Percentiles rank a stretch among this genome's conserved stretches.
Evolutionary conservation across 2,797 vertebrate species (phyloP).

Genomic region (Scolopax bukidnonensis): DNA sequence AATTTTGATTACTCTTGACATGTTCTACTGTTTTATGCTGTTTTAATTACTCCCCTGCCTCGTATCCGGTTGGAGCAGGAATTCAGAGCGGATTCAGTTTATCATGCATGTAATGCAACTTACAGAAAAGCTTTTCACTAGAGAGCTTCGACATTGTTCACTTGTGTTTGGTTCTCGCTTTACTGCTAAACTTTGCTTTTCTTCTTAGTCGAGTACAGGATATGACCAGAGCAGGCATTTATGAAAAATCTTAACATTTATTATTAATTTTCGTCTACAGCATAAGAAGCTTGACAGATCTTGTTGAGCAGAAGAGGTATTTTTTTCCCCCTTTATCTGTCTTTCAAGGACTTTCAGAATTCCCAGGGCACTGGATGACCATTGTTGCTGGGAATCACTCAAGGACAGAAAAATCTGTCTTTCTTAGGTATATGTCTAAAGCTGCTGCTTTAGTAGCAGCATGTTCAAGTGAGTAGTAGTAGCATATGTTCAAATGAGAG

Average conservation of each 20-base stretch:
- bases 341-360: neutral
- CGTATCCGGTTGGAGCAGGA: slow-evolving; percentile 24
- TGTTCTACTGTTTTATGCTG: slow-evolving; percentile 35
- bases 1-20: slow-evolving; percentile 54
- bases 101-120: slow-evolving; percentile 22
- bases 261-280: neutral
- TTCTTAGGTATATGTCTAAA: neutral
- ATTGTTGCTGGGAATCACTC: neutral
- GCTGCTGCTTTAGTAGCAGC: neutral
- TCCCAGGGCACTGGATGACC: neutral
- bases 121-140: slow-evolving; percentile 63
- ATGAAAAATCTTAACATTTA: neutral
- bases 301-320: neutral
- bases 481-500: neutral
- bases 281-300: neutral
- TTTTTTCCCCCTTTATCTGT: neutral
- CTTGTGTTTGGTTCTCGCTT: slow-evolving; percentile 55
- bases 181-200: slow-evolving; percentile 61
- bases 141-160: slow-evolving; percentile 56
- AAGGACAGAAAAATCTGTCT: neutral
- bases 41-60: slow-evolving; percentile 63
- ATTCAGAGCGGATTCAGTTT: slow-evolving; percentile 39
- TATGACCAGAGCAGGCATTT: neutral
- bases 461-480: too few species aligned
- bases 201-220: slow-evolving; percentile 50